Conservation (phyloP, 1,140 invertebrate genomes). For the Hetaerina americana region DNA sequence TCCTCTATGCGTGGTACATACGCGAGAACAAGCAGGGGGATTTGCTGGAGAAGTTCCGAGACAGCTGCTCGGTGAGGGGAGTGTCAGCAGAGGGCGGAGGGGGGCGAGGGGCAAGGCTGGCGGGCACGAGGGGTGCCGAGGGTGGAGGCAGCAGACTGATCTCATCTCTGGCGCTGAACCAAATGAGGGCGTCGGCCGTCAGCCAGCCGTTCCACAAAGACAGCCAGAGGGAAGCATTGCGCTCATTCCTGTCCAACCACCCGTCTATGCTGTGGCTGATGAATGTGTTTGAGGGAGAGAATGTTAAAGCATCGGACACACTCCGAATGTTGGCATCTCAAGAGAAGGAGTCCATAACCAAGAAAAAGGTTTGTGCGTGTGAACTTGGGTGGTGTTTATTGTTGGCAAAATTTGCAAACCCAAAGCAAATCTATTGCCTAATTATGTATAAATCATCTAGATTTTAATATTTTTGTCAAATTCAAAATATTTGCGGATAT, state of each 20-base stretch:
- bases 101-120: conserved; percentile 2
- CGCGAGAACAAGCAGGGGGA: conserved; percentile 50
- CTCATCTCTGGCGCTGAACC: conserved; percentile 29
- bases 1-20: conserved; percentile 57
- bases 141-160: conserved; percentile 16
- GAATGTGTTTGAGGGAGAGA: conserved; percentile 49
- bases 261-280: conserved; percentile 67
- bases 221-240: background rate
- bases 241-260: conserved; percentile 48
- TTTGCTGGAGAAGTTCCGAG: conserved; percentile 40
- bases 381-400: too few species aligned
- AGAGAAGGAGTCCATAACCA: conserved; percentile 50
- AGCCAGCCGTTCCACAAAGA: background rate
- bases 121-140: background rate
- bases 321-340: conserved; percentile 47
- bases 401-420: too few species aligned
- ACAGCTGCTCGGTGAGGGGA: too few species aligned
- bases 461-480: too few species aligned
- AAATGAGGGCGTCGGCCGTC: conserved; percentile 6
- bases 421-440: too few species aligned
- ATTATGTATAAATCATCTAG: too few species aligned
- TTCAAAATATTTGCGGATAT: too few species aligned
- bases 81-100: too few species aligned
- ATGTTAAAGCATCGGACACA: conserved; percentile 44
- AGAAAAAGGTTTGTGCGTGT: conserved; percentile 69